phyloP scores from a whole-genome alignment of 1,140 invertebrate species.

The Cepaea nemoralis region DNA sequence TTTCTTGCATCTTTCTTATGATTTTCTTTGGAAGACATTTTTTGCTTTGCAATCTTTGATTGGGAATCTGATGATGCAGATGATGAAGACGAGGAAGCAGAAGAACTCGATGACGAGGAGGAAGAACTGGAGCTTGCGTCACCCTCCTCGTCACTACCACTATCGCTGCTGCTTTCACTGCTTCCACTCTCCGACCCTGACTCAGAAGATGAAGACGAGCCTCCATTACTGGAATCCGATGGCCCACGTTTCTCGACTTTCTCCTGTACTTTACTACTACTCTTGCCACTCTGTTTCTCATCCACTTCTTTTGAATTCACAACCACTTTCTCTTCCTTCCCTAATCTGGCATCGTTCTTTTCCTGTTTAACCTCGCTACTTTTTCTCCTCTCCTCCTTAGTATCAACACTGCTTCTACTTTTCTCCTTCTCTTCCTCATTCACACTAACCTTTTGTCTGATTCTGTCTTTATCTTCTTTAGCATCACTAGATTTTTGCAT shows the following conservation, averaged over 20 bases:
- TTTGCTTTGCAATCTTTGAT: not conserved
- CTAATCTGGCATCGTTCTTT: slow-evolving; percentile 11
- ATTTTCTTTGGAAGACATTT: slow-evolving; percentile 1
- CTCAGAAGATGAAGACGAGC: slow-evolving; percentile 13
- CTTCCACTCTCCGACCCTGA: slow-evolving; percentile 19
- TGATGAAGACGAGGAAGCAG: slow-evolving; percentile 13
- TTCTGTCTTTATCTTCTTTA: slow-evolving; percentile 33
- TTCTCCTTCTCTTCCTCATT: slow-evolving; percentile 2
- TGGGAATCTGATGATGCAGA: not conserved
- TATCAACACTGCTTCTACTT: not conserved
- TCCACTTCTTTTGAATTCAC: slow-evolving; percentile 11
- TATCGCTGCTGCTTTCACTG: slow-evolving; percentile 9
- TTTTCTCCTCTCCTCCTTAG: slow-evolving; percentile 23
- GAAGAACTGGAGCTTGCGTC: not conserved
- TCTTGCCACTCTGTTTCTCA: slow-evolving; percentile 21
- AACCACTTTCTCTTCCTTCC: slow-evolving; percentile 5
- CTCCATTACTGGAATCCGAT: slow-evolving; percentile 6
- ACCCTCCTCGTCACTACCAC: slow-evolving; percentile 17
- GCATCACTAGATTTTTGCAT: slow-evolving; percentile 29
- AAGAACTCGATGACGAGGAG: slow-evolving; percentile 25
- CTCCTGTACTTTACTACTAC: not conserved
- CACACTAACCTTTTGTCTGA: slow-evolving; percentile 29
- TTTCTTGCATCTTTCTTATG: not conserved
- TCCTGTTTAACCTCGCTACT: slow-evolving; percentile 11
- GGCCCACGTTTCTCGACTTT: not conserved